A percentile compares a stretch with the other conserved stretches of the same genome.
Evolutionary conservation across 2,888 invertebrate species (phyloP).

Genomic region (Mellilla xanthometata): DNA sequence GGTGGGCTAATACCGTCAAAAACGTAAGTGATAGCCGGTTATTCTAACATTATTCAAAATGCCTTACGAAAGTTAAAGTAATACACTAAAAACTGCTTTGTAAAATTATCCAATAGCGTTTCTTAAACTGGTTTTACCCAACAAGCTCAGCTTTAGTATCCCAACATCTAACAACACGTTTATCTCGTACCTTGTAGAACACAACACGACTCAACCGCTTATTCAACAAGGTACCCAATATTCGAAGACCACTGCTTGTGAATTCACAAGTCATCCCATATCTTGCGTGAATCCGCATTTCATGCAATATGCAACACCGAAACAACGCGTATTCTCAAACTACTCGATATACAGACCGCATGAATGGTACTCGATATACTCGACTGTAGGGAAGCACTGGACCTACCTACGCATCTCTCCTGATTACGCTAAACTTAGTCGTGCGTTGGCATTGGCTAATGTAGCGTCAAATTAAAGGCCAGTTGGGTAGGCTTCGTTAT

Average conservation of each 20-base stretch:
- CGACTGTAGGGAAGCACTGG: not conserved
- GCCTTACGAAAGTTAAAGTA: too few species aligned
- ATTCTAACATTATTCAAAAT: too few species aligned
- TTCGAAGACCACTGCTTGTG: slow-evolving; percentile 6
- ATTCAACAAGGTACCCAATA: not conserved
- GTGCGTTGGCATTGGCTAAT: not conserved
- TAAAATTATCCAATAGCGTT: too few species aligned
- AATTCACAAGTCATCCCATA: slow-evolving; percentile 16
- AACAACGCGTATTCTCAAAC: slow-evolving; percentile 28
- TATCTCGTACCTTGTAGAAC: not conserved
- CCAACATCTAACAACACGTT: too few species aligned
- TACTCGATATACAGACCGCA: slow-evolving; percentile 35
- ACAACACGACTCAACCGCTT: not conserved
- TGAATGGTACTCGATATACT: slow-evolving; percentile 39
- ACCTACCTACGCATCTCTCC: too few species aligned
- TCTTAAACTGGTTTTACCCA: too few species aligned
- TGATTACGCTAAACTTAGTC: not conserved
- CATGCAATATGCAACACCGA: slow-evolving; percentile 26
- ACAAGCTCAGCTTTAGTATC: too few species aligned
- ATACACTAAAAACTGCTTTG: too few species aligned
- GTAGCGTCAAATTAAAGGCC: slow-evolving; percentile 7
- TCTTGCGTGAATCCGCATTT: slow-evolving; percentile 18
- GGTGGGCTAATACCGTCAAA: too few species aligned
- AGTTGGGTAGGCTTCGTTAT: not conserved
- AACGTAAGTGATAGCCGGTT: too few species aligned